phyloP scores from a whole-genome alignment of 1,140 invertebrate genomes.

The Frieseomelitta varia region DNA sequence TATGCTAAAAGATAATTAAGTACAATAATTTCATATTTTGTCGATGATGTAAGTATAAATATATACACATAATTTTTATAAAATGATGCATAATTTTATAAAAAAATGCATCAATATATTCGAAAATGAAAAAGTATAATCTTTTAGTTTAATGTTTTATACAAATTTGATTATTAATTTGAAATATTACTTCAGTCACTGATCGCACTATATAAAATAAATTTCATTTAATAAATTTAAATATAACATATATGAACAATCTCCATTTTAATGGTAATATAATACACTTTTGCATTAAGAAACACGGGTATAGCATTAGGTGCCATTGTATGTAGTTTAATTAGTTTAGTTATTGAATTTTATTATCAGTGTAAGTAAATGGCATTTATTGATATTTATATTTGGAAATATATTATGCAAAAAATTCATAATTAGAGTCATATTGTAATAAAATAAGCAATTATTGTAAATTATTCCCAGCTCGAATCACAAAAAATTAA shows the following conservation, averaged over 20 bases:
- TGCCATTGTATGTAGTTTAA: conserved; percentile 14
- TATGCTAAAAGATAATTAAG: conserved; percentile 3
- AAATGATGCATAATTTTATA: not conserved
- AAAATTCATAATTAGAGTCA: conserved; percentile 21
- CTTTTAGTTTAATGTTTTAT: conserved; percentile 10
- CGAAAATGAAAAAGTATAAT: conserved; percentile 27
- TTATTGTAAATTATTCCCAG: conserved; percentile 35
- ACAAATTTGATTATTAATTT: conserved; percentile 36
- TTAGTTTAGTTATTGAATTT: conserved; percentile 43
- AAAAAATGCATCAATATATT: conserved; percentile 24
- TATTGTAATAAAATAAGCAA: conserved; percentile 11
- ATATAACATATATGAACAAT: conserved; percentile 44
- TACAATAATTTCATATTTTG: not conserved
- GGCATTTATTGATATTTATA: conserved; percentile 25
- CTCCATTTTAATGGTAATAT: conserved; percentile 59
- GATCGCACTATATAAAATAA: conserved; percentile 1
- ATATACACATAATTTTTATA: conserved; percentile 5
- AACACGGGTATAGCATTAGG: conserved; percentile 41
- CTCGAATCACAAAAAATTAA: conserved; percentile 24
- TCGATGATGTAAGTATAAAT: conserved; percentile 4
- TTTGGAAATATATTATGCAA: conserved; percentile 17
- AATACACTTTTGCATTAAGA: conserved; percentile 60
- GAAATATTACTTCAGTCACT: conserved; percentile 16
- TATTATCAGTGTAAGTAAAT: conserved; percentile 27
- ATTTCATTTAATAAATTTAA: conserved; percentile 20